Evolutionary conservation across 1,140 invertebrate genomes (phyloP).

Genomic region (Microplitis demolitor): DNA sequence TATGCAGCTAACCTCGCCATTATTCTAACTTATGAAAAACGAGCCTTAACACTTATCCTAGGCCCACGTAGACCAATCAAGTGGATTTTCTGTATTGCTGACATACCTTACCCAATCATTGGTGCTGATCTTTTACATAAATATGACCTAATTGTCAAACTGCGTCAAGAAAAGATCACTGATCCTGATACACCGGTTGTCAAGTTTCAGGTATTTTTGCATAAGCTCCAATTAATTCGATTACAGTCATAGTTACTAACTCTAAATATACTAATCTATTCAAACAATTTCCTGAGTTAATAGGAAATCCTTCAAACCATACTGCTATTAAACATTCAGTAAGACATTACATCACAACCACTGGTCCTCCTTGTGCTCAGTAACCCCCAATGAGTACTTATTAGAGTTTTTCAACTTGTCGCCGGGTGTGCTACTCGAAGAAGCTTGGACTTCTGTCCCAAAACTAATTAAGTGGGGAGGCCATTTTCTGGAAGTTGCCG

Average conservation of each 20-base stretch:
- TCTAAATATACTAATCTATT: neutral
- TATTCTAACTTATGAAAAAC: conserved; percentile 22
- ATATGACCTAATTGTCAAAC: conserved; percentile 21
- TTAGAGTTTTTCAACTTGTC: no score
- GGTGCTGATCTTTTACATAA: conserved; percentile 29
- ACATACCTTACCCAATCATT: conserved; percentile 23
- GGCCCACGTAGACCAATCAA: conserved; percentile 18
- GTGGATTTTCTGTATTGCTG: conserved; percentile 27
- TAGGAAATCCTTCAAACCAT: neutral
- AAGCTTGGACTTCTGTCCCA: no score
- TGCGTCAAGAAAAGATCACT: neutral
- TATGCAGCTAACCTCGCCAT: conserved; percentile 17
- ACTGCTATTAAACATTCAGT: neutral
- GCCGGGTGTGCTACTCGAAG: no score
- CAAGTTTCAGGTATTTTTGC: neutral
- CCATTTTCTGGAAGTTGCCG: no score
- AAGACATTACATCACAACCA: neutral
- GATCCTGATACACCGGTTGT: neutral
- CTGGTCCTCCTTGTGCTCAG: neutral
- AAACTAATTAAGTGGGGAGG: no score
- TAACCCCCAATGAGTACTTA: no score
- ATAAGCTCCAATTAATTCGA: neutral
- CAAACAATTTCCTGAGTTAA: conserved; percentile 1
- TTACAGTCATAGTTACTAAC: neutral
- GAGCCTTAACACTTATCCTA: conserved; percentile 1